A percentile compares a stretch with the other conserved stretches of the same genome.
phyloP scores from a whole-genome alignment of 2,888 invertebrate genomes.

The Agrypnus murinus region DNA sequence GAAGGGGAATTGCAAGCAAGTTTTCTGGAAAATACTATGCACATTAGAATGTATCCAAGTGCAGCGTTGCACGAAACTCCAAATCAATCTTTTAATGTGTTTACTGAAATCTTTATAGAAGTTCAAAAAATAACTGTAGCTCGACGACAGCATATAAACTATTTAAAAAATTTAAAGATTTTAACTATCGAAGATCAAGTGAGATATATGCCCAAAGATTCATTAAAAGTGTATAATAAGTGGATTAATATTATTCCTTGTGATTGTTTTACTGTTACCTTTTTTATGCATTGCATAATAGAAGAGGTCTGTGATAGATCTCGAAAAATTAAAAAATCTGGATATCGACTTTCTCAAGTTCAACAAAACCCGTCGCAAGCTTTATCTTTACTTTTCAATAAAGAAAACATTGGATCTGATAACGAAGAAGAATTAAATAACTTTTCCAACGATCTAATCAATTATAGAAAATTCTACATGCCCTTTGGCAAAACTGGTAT shows the following conservation, averaged over 20 bases:
- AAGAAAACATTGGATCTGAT: background rate
- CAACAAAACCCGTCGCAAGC: too few relatives aligned
- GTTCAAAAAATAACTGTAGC: background rate
- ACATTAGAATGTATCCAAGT: slow-evolving; percentile 9
- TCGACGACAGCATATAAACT: background rate
- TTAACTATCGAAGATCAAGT: background rate
- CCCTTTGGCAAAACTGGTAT: background rate
- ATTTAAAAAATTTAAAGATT: slow-evolving; percentile 8
- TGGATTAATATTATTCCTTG: background rate
- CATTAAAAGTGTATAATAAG: slow-evolving; percentile 10
- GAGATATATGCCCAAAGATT: background rate
- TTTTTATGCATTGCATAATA: slow-evolving; percentile 6
- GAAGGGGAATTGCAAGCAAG: background rate
- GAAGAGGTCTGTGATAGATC: slow-evolving; percentile 2
- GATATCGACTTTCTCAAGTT: too few relatives aligned
- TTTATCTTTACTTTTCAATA: background rate
- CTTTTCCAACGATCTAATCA: background rate
- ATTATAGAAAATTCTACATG: background rate
- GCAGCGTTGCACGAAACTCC: background rate
- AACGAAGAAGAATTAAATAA: background rate
- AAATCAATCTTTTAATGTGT: background rate
- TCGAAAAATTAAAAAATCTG: background rate
- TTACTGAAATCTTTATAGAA: background rate
- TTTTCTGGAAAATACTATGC: slow-evolving; percentile 16
- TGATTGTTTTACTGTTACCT: slow-evolving; percentile 13